Percentiles rank a stretch among this genome's conserved stretches.
Evolutionary conservation across 2,113 vertebrate genomes (phyloP).

Genomic region (Xiphophorus hellerii): DNA sequence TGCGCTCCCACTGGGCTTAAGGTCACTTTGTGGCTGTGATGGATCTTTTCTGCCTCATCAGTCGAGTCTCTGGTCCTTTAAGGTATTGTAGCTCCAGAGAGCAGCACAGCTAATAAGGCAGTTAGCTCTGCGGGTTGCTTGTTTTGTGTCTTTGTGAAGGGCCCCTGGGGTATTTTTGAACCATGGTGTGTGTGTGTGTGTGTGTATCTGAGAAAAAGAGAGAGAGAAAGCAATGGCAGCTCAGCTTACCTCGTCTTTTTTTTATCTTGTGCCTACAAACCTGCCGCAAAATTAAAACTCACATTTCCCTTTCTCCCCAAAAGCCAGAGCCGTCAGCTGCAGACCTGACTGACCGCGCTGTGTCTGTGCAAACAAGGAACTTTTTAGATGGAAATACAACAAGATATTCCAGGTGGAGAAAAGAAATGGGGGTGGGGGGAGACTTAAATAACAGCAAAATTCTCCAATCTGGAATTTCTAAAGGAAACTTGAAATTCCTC

Average conservation of each 20-base stretch:
- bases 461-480: slow-evolving; percentile 61
- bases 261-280: slow-evolving; percentile 8
- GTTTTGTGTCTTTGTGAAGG: slow-evolving; percentile 37
- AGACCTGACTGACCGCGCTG: slow-evolving; percentile 31
- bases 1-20: slow-evolving; percentile 1
- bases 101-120: slow-evolving; percentile 29
- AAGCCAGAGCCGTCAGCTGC: slow-evolving; percentile 5
- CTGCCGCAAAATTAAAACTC: slow-evolving; percentile 30
- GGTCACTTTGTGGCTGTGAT: slow-evolving; percentile 10
- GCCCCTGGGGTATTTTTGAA: slow-evolving; percentile 33
- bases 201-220: not conserved
- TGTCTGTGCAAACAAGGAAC: not conserved
- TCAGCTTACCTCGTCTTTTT: slow-evolving; percentile 24
- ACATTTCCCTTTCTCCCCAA: slow-evolving; percentile 34
- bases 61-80: slow-evolving; percentile 29
- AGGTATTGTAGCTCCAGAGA: slow-evolving; percentile 17
- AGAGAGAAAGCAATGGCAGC: slow-evolving; percentile 1
- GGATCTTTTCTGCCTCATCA: slow-evolving; percentile 12
- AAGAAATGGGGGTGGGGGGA: not conserved
- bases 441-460: slow-evolving; percentile 30
- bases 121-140: slow-evolving; percentile 33
- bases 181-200: slow-evolving; percentile 7
- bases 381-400: not conserved
- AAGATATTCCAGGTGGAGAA: not conserved
- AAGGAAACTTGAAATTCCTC: slow-evolving; percentile 75